Conservation (phyloP, 2,113 vertebrate genomes). For the Chitala chitala region DNA sequence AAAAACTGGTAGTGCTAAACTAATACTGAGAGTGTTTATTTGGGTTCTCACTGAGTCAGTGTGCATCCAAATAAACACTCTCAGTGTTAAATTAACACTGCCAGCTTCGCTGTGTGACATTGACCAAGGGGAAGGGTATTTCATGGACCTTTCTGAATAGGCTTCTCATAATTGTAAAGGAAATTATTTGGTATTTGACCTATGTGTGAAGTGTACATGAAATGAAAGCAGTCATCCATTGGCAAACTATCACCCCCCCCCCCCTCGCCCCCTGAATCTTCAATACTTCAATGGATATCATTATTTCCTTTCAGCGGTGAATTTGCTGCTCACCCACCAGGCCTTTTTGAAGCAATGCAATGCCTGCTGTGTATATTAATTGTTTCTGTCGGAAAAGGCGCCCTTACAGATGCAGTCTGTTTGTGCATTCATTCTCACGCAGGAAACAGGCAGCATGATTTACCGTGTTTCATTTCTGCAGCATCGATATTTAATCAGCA, state of each 20-base stretch:
- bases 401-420: conserved; percentile 3
- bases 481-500: conserved; percentile 27
- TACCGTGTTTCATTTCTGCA: conserved; percentile 25
- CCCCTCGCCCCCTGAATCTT: not conserved
- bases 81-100: too few species aligned
- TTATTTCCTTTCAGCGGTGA: not conserved
- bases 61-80: too few species aligned
- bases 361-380: conserved; percentile 15
- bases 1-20: too few species aligned
- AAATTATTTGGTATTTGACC: not conserved
- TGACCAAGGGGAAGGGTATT: too few species aligned
- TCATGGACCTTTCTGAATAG: too few species aligned
- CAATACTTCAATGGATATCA: not conserved
- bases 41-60: too few species aligned
- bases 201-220: not conserved
- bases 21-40: too few species aligned
- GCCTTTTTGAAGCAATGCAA: not conserved
- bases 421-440: conserved; percentile 18
- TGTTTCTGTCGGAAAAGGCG: conserved; percentile 17
- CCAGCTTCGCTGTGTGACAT: too few species aligned
- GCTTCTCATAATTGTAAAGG: not conserved
- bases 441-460: conserved; percentile 20
- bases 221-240: not conserved
- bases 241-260: not conserved
- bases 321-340: not conserved